Percentiles rank a stretch among this genome's conserved stretches.
These are phyloP conservation scores for Tetranychus cinnabarinus DNA, from an alignment of 1,140 invertebrate genomes.

Conservation along the genomic window DNA sequence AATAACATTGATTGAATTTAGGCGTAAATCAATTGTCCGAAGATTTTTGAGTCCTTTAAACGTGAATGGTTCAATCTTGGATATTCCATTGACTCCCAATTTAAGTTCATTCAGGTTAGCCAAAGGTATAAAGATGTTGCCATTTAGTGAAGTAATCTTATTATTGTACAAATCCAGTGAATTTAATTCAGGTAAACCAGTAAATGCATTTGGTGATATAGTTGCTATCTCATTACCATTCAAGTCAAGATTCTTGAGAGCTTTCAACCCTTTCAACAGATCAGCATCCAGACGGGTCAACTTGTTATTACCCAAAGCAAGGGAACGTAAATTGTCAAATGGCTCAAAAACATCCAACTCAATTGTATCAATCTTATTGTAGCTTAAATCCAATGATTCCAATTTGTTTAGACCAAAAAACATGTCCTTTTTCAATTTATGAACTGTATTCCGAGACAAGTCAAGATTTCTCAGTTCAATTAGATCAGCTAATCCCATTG, in stretches of 20 bases:
- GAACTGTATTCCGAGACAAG: neutral
- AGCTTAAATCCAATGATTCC: neutral
- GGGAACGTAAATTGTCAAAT: neutral
- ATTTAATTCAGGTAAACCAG: neutral
- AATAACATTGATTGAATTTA: neutral
- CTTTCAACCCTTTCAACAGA: neutral
- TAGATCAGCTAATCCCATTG: neutral
- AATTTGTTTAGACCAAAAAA: neutral
- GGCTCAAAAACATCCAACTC: neutral
- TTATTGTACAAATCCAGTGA: neutral
- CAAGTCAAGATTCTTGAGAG: neutral
- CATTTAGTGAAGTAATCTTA: neutral
- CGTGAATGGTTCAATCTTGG: neutral
- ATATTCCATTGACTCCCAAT: neutral
- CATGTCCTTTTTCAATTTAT: neutral
- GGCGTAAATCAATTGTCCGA: neutral
- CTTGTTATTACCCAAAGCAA: neutral
- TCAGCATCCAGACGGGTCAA: neutral
- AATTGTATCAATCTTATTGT: neutral
- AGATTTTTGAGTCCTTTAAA: neutral
- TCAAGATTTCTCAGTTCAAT: neutral
- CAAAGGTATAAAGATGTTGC: neutral
- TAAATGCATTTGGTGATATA: neutral
- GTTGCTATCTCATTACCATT: neutral
- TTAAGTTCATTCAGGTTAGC: neutral